These are phyloP conservation scores for Dryadula phaetusa DNA, from an alignment of 2,888 invertebrate genomes.

Conservation along the genomic window DNA sequence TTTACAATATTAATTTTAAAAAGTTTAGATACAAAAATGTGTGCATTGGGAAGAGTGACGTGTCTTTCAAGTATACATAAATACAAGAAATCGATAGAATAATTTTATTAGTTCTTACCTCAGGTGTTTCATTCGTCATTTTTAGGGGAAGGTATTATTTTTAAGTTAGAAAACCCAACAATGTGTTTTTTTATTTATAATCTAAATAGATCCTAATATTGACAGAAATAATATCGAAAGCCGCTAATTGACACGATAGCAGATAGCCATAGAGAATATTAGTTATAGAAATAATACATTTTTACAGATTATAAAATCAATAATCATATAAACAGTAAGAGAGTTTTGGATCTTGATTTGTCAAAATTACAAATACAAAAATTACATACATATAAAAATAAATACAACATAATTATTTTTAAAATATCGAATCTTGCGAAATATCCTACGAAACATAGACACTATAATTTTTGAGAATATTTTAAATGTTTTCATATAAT, in stretches of 20 bases:
- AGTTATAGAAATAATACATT: too few relatives aligned
- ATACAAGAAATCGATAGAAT: not conserved
- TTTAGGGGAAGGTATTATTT: not conserved
- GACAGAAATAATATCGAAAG: constrained; percentile 9
- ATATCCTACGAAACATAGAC: too few relatives aligned
- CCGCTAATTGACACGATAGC: constrained; percentile 21
- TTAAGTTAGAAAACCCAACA: not conserved
- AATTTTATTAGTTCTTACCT: constrained; percentile 58
- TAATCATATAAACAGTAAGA: too few relatives aligned
- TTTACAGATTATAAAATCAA: too few relatives aligned
- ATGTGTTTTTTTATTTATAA: not conserved
- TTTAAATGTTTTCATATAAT: too few relatives aligned
- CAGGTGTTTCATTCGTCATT: constrained; percentile 67
- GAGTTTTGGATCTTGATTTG: too few relatives aligned
- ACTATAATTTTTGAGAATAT: too few relatives aligned
- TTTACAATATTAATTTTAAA: not conserved
- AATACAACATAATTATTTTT: too few relatives aligned
- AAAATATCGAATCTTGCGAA: too few relatives aligned
- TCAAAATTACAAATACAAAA: too few relatives aligned
- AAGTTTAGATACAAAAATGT: not conserved
- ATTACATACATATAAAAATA: too few relatives aligned
- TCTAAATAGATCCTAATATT: not conserved
- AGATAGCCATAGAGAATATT: not conserved
- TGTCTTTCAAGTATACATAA: constrained; percentile 50
- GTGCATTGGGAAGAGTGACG: constrained; percentile 52